phyloP scores from a whole-genome alignment of 2,797 vertebrate genomes.

The Cuniculus paca region DNA sequence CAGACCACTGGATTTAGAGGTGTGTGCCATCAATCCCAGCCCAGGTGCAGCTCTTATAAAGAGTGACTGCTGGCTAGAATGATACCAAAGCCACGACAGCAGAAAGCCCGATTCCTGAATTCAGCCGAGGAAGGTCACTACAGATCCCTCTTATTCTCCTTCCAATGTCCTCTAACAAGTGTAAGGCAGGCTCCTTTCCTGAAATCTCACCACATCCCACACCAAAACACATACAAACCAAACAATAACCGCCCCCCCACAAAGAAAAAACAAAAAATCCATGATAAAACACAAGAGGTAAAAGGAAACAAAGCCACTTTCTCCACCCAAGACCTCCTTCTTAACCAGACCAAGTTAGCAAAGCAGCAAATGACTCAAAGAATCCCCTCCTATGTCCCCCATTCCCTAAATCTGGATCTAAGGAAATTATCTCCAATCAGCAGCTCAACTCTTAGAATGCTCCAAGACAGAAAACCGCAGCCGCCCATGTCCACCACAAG shows the following conservation, averaged over 20 bases:
- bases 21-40: not conserved
- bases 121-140: not conserved
- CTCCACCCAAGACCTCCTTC: not conserved
- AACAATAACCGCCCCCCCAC: not conserved
- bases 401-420: not conserved
- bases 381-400: not conserved
- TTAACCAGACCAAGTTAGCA: slow-evolving; percentile 13
- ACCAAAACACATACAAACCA: not conserved
- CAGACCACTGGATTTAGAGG: not conserved
- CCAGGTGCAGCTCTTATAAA: not conserved
- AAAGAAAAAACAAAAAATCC: too few species aligned
- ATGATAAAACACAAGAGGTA: not conserved
- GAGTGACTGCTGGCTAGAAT: not conserved
- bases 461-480: not conserved
- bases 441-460: not conserved
- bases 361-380: not conserved
- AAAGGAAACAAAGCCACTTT: not conserved
- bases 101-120: not conserved
- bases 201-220: not conserved
- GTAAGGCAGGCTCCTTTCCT: not conserved
- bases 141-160: not conserved
- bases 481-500: slow-evolving; percentile 75
- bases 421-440: not conserved
- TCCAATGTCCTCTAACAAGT: not conserved
- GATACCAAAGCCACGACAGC: rapidly evolving